Evolutionary conservation across 1,140 invertebrate species (phyloP).

Genomic region (Temnothorax longispinosus): DNA sequence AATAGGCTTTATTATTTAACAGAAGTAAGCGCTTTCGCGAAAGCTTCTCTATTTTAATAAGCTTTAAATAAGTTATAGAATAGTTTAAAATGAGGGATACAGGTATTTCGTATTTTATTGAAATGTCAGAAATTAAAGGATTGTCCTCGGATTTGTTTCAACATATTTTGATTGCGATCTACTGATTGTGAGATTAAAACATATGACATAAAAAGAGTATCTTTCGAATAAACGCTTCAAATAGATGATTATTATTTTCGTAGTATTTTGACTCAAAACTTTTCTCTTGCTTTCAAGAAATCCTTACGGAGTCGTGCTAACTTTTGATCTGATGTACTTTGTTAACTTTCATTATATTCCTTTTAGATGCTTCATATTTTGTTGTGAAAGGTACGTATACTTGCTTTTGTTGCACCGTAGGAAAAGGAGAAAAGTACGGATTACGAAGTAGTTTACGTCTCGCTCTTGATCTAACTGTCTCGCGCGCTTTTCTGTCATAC

Average conservation of each 20-base stretch:
- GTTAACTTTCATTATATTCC: conserved; percentile 19
- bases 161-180: background rate
- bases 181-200: background rate
- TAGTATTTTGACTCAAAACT: background rate
- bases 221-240: background rate
- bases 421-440: conserved; percentile 16
- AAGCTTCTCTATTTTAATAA: conserved; percentile 1
- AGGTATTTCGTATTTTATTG: background rate
- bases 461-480: conserved; percentile 32
- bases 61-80: conserved; percentile 11
- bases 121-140: background rate
- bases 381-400: conserved; percentile 14
- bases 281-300: conserved; percentile 26
- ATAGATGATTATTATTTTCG: conserved; percentile 21
- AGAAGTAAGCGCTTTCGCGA: background rate
- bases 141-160: background rate
- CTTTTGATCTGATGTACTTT: conserved; percentile 43
- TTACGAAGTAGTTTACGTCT: conserved; percentile 51
- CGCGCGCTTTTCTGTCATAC: background rate
- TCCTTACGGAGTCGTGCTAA: background rate
- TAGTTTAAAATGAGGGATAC: background rate
- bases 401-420: conserved; percentile 15
- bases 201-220: background rate
- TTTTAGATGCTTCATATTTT: conserved; percentile 33
- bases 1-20: conserved; percentile 12